Percentiles rank a stretch among this genome's conserved stretches.
Conservation (phyloP, 2,797 vertebrate species). For the Florisuga fusca region DNA sequence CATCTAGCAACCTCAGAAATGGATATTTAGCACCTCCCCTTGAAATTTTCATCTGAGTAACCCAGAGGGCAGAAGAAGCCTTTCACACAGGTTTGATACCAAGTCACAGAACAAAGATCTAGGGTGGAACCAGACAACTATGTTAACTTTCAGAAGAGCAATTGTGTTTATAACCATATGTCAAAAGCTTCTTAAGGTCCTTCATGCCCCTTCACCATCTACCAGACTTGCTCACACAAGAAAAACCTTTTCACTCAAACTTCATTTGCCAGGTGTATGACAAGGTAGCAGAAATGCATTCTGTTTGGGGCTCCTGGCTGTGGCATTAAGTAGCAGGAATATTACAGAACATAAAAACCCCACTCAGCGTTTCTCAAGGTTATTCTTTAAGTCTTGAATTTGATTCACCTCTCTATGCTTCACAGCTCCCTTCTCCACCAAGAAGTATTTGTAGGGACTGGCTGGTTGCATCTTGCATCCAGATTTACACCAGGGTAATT, state of each 20-base stretch:
- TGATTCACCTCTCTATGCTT: neutral
- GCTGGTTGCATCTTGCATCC: neutral
- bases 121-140: neutral
- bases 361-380: slow-evolving; percentile 37
- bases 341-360: neutral
- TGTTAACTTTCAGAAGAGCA: neutral
- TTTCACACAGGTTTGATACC: neutral
- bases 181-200: neutral
- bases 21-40: neutral
- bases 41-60: neutral
- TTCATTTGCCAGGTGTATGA: neutral
- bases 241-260: neutral
- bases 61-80: neutral
- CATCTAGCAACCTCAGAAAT: neutral
- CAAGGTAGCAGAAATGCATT: neutral
- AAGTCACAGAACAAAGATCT: neutral
- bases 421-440: neutral
- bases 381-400: neutral
- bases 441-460: neutral
- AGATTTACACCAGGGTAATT: slow-evolving; percentile 41
- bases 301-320: neutral
- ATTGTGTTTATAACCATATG: neutral
- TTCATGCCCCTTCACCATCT: neutral
- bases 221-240: neutral
- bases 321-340: neutral